Percentiles rank a stretch among this genome's conserved stretches.
These are phyloP conservation scores for Apostichopus leukothele DNA, from an alignment of 53 echinoderm and acorn worm species.

Conservation along the genomic window DNA sequence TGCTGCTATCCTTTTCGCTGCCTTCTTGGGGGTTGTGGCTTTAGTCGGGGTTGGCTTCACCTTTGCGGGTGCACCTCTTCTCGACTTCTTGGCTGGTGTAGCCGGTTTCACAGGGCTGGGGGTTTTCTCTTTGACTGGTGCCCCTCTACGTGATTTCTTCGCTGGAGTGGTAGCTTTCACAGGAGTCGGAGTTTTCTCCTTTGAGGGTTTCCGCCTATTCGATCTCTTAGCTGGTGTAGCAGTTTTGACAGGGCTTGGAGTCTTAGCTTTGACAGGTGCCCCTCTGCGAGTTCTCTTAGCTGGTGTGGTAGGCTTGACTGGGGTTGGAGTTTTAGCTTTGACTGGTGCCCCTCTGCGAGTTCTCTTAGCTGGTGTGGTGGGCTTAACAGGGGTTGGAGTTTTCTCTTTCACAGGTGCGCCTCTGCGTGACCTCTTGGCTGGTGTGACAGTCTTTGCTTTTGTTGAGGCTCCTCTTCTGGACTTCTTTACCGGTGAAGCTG, in stretches of 20 bases:
- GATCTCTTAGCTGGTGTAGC: conserved; percentile 45
- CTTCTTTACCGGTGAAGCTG: conserved; percentile 53
- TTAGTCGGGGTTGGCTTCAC: conserved; percentile 49
- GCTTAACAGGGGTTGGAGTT: conserved; percentile 53
- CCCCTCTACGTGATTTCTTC: conserved; percentile 47
- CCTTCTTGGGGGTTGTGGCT: conserved; percentile 45
- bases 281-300: conserved; percentile 41
- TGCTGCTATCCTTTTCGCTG: conserved; percentile 45
- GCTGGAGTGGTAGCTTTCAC: conserved; percentile 40
- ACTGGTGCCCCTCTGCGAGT: conserved; percentile 48
- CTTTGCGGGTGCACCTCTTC: conserved; percentile 33
- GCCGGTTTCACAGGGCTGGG: conserved; percentile 54
- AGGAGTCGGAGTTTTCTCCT: conserved; percentile 23
- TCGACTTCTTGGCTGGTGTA: conserved; percentile 55
- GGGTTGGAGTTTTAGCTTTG: conserved; percentile 42
- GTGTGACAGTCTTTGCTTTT: conserved; percentile 17
- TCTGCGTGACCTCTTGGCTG: conserved; percentile 49
- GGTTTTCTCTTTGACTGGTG: conserved; percentile 47
- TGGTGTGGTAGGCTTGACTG: conserved; percentile 55
- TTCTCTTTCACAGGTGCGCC: conserved; percentile 51
- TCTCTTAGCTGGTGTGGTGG: conserved; percentile 55
- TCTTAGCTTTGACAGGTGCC: conserved; percentile 32
- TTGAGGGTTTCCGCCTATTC: not conserved
- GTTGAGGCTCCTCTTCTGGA: conserved; percentile 20
- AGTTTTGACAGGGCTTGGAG: conserved; percentile 6